phyloP scores from a whole-genome alignment of 2,113 vertebrate species.

The human region GRCh38 chr2:172287501-172288000 shows the following conservation, averaged over 20 bases:
- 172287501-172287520: too few relatives aligned
- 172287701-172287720: conserved; percentile 67
- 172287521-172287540: too few relatives aligned
- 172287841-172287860: conserved; percentile 78
- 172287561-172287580: not conserved
- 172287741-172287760: conserved; percentile 62
- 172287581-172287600: conserved; percentile 35
- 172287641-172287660: not conserved
- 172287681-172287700: conserved; percentile 37
- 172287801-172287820: conserved; percentile 82
- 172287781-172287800: conserved; percentile 75
- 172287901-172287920: conserved; percentile 84
- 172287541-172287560: too few relatives aligned
- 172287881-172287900: conserved; percentile 78
- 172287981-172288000: conserved; percentile 66
- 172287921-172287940: conserved; percentile 84
- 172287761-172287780: conserved; percentile 60
- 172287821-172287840: conserved; percentile 83
- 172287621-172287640: conserved; percentile 8
- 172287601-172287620: conserved; percentile 1
- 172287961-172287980: conserved; percentile 82
- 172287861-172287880: conserved; percentile 78
- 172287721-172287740: conserved; percentile 61
- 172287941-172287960: conserved; percentile 70
- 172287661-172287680: not conserved